phyloP scores from a whole-genome alignment of 2,888 invertebrate species.

The Ptilodon capucinus region DNA sequence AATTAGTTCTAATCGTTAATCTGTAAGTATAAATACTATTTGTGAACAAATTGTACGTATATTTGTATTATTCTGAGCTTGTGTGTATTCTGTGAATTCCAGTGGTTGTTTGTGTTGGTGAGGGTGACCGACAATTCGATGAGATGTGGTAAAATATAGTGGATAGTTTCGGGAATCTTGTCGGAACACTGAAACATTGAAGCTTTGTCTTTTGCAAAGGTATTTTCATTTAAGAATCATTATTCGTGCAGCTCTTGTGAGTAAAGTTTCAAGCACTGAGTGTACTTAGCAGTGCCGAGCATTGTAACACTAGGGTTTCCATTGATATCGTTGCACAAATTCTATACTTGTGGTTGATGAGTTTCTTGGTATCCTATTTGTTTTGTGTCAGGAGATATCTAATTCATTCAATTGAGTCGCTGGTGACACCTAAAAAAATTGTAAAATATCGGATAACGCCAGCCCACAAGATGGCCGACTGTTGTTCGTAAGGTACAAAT shows the following conservation, averaged over 20 bases:
- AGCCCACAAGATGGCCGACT: conserved; percentile 82
- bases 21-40: conserved; percentile 28
- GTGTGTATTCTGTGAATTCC: conserved; percentile 60
- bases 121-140: conserved; percentile 64
- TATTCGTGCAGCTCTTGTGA: conserved; percentile 26
- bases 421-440: conserved; percentile 58
- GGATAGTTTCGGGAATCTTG: conserved; percentile 40
- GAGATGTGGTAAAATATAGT: conserved; percentile 67
- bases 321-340: conserved; percentile 47
- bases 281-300: conserved; percentile 70
- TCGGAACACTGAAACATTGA: conserved; percentile 36
- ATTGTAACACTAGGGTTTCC: conserved; percentile 49
- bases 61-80: conserved; percentile 40
- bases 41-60: conserved; percentile 14
- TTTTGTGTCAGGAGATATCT: conserved; percentile 42
- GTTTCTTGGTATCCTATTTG: conserved; percentile 42
- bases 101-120: conserved; percentile 74
- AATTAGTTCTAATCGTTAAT: conserved; percentile 26
- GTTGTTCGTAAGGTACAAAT: conserved; percentile 79
- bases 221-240: conserved; percentile 31
- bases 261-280: conserved; percentile 67
- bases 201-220: conserved; percentile 45
- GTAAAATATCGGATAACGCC: conserved; percentile 76
- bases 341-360: conserved; percentile 44
- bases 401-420: conserved; percentile 50